phyloP scores from a whole-genome alignment of 2,797 vertebrate species.

The Cygnus olor region DNA sequence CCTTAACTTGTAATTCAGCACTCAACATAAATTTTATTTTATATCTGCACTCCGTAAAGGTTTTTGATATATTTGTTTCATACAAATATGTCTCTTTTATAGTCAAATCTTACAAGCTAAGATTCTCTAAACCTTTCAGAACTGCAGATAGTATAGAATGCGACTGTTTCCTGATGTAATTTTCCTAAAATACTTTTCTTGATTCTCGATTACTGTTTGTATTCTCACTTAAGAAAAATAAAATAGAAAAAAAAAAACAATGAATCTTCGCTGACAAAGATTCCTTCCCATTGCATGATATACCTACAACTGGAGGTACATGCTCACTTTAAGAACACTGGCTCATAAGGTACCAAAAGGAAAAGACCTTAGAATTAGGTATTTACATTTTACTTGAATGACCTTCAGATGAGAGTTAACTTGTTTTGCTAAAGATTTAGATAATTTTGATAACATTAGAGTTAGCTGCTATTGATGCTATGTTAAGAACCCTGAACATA shows the following conservation, averaged over 20 bases:
- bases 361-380: neutral
- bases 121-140: neutral
- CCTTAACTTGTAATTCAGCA: neutral
- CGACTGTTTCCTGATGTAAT: neutral
- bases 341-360: neutral
- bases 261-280: neutral
- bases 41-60: neutral
- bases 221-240: neutral
- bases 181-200: neutral
- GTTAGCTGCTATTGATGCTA: neutral
- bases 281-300: neutral
- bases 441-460: neutral
- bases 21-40: neutral
- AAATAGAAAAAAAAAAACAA: neutral
- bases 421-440: neutral
- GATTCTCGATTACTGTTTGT: neutral
- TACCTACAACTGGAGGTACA: neutral
- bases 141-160: neutral
- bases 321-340: neutral
- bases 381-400: neutral
- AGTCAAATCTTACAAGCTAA: neutral
- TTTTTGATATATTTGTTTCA: neutral
- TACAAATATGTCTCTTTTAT: neutral
- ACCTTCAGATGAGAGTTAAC: neutral
- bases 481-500: neutral